Percentiles rank a stretch among this genome's conserved stretches.
Conservation (phyloP, 2,113 vertebrate genomes). For the Telmatochromis sp. region DNA sequence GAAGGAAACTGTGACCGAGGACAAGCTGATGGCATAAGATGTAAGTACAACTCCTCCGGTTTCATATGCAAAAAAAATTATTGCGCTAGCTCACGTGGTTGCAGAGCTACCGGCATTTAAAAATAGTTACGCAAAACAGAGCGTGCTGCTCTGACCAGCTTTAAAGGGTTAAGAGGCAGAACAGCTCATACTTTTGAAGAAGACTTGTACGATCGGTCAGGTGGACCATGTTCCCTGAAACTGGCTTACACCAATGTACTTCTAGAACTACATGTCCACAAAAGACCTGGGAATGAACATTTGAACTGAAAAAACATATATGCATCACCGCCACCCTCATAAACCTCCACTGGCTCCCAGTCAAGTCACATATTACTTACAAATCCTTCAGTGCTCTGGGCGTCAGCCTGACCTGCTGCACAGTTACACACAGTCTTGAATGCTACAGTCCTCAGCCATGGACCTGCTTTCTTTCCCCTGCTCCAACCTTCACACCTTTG, state of each 20-base stretch:
- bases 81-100: rapidly evolving
- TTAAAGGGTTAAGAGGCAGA: not conserved
- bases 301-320: not conserved
- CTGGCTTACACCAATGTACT: not conserved
- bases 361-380: not conserved
- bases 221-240: not conserved
- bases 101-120: no score
- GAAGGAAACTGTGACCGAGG: no score
- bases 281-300: not conserved
- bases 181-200: not conserved
- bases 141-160: rapidly evolving
- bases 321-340: rapidly evolving
- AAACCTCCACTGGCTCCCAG: not conserved
- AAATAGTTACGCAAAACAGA: rapidly evolving
- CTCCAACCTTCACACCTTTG: not conserved
- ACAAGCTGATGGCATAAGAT: no score
- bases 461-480: not conserved
- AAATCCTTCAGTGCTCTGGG: not conserved
- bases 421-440: not conserved
- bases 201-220: not conserved
- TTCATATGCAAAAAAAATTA: no score
- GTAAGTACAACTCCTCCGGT: no score
- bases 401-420: not conserved
- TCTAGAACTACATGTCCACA: not conserved
- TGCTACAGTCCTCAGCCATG: not conserved